phyloP scores from a whole-genome alignment of 2,113 vertebrate species.

The Eptesicus fuscus region DNA sequence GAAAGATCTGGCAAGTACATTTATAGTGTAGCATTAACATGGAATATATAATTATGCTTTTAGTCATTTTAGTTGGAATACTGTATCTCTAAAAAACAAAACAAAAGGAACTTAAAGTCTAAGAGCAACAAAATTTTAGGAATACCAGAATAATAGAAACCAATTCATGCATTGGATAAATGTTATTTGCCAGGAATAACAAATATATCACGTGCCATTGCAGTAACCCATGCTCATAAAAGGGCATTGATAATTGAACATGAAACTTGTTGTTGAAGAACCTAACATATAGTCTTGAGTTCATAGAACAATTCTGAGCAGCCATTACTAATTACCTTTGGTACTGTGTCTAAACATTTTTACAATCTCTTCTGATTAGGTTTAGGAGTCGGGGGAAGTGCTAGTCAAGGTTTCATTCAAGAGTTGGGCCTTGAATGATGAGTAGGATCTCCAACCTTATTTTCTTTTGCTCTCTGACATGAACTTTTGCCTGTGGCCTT shows the following conservation, averaged over 20 bases:
- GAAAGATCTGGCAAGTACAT: neutral
- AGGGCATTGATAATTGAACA: neutral
- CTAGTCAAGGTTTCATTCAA: neutral
- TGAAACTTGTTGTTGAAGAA: neutral
- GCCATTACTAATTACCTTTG: neutral
- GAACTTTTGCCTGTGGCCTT: neutral
- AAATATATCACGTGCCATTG: neutral
- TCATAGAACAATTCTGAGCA: neutral
- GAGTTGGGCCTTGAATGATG: neutral
- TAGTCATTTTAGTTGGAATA: neutral
- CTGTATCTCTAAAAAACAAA: neutral
- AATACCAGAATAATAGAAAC: neutral
- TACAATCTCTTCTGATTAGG: neutral
- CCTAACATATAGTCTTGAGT: neutral
- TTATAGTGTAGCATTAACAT: neutral
- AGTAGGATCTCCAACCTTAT: neutral
- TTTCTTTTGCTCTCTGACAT: neutral
- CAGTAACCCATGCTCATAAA: neutral
- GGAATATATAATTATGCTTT: neutral
- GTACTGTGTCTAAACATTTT: neutral
- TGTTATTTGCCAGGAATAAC: neutral
- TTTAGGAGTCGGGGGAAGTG: neutral
- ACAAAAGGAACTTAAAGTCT: neutral
- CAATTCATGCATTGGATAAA: neutral
- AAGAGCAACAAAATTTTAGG: constrained; percentile 11